phyloP scores from a whole-genome alignment of 1,140 invertebrate genomes.

The Papilio helenus region DNA sequence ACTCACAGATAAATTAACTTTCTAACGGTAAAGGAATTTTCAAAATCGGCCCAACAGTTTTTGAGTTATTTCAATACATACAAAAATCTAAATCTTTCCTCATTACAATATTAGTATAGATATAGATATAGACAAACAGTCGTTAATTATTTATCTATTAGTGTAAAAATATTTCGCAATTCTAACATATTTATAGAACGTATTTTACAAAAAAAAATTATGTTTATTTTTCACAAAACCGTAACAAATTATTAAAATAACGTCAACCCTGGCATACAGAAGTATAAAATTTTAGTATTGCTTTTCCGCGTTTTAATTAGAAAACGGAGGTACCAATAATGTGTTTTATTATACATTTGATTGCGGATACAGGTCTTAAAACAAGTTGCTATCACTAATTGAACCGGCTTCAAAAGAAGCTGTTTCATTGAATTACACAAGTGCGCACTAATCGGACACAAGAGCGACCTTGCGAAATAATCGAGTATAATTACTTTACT shows the following conservation, averaged over 20 bases:
- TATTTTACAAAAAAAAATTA: too few relatives aligned
- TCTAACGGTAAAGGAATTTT: too few relatives aligned
- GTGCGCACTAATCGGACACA: conserved; percentile 28
- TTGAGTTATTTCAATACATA: too few relatives aligned
- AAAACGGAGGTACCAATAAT: conserved; percentile 51
- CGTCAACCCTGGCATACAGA: neutral
- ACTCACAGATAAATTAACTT: too few relatives aligned
- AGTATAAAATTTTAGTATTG: conserved; percentile 15
- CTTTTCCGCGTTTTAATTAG: conserved; percentile 49
- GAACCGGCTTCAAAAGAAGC: conserved; percentile 52
- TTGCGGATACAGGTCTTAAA: conserved; percentile 48
- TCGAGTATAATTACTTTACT: conserved; percentile 32
- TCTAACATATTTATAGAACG: too few relatives aligned
- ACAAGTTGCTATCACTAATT: conserved; percentile 47
- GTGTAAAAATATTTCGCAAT: too few relatives aligned
- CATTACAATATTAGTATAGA: too few relatives aligned
- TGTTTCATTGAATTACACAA: conserved; percentile 53
- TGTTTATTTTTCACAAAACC: neutral
- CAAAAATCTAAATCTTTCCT: too few relatives aligned
- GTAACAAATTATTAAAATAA: neutral
- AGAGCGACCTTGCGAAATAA: conserved; percentile 40
- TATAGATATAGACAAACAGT: too few relatives aligned
- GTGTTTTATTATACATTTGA: conserved; percentile 57
- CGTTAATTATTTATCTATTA: too few relatives aligned
- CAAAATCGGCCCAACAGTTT: too few relatives aligned